Conservation (phyloP, 2,113 vertebrate species). For the Baryphthengus martii region DNA sequence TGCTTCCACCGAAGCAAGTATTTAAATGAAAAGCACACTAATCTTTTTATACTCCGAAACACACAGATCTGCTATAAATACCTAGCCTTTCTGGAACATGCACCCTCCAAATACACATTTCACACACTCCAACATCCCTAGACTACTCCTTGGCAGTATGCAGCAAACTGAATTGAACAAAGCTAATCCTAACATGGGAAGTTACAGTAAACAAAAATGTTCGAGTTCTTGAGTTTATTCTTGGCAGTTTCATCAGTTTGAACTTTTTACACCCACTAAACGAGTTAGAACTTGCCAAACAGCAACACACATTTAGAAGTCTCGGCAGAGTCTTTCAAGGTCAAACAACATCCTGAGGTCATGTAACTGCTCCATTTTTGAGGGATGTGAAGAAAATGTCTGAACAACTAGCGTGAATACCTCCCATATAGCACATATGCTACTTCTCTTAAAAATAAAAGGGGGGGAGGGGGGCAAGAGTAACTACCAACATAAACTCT, state of each 20-base stretch:
- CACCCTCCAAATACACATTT: not conserved
- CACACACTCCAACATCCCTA: not conserved
- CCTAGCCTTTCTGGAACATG: not conserved
- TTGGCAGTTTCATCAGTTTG: not conserved
- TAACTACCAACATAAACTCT: not conserved
- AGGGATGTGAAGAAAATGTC: not conserved
- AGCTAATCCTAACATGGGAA: not conserved
- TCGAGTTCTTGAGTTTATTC: not conserved
- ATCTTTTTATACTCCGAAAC: not conserved
- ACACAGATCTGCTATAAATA: not conserved
- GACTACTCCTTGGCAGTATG: not conserved
- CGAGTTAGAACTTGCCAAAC: conserved; percentile 16
- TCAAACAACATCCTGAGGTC: conserved; percentile 9
- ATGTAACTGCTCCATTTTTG: conserved; percentile 12
- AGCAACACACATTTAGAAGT: not conserved
- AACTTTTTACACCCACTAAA: conserved; percentile 54
- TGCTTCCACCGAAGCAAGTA: not conserved
- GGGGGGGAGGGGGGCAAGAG: accelerated
- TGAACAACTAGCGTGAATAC: not conserved
- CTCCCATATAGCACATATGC: not conserved
- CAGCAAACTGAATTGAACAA: not conserved
- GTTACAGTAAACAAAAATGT: not conserved
- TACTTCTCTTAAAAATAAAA: not conserved
- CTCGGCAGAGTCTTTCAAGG: not conserved
- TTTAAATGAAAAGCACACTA: not conserved